Percentiles rank a stretch among this genome's conserved stretches.
These are phyloP conservation scores for Anaspis maculata DNA, from an alignment of 2,888 invertebrate genomes.

Conservation along the genomic window DNA sequence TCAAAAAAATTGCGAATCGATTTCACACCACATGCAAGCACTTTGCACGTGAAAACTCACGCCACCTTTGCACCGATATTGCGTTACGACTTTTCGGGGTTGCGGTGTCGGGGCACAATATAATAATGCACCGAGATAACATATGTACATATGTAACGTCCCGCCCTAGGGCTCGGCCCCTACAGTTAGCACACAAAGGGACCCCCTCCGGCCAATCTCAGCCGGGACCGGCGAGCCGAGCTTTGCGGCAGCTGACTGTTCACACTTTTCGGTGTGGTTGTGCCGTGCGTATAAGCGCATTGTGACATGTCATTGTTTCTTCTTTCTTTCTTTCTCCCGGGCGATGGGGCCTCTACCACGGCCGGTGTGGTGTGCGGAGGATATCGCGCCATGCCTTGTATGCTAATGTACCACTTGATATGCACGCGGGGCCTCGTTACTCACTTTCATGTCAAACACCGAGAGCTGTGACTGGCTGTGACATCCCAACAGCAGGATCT, in stretches of 20 bases:
- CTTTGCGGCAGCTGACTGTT: conserved; percentile 35
- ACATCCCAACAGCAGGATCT: too few relatives aligned
- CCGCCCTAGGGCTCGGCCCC: conserved; percentile 37
- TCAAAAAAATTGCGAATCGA: too few relatives aligned
- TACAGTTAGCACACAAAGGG: conserved; percentile 38
- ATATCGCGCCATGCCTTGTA: too few relatives aligned
- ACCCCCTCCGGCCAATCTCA: conserved; percentile 36
- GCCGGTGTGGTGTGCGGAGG: too few relatives aligned
- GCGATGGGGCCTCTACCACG: too few relatives aligned
- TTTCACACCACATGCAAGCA: too few relatives aligned
- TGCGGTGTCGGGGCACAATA: conserved; percentile 10
- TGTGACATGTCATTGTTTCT: conserved; percentile 11
- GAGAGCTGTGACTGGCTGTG: too few relatives aligned
- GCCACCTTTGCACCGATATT: too few relatives aligned
- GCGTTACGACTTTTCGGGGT: too few relatives aligned
- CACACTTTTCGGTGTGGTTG: conserved; percentile 26
- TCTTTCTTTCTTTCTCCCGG: too few relatives aligned
- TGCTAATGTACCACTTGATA: conserved; percentile 11
- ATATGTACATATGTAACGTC: conserved; percentile 32
- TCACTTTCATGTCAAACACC: conserved; percentile 15
- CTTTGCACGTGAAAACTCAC: too few relatives aligned
- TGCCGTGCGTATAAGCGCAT: conserved; percentile 8
- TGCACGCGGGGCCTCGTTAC: conserved; percentile 13
- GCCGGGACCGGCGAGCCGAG: conserved; percentile 20
- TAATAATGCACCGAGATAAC: conserved; percentile 29